phyloP scores from a whole-genome alignment of 2,888 invertebrate genomes.

The Lochmaea crataegi region DNA sequence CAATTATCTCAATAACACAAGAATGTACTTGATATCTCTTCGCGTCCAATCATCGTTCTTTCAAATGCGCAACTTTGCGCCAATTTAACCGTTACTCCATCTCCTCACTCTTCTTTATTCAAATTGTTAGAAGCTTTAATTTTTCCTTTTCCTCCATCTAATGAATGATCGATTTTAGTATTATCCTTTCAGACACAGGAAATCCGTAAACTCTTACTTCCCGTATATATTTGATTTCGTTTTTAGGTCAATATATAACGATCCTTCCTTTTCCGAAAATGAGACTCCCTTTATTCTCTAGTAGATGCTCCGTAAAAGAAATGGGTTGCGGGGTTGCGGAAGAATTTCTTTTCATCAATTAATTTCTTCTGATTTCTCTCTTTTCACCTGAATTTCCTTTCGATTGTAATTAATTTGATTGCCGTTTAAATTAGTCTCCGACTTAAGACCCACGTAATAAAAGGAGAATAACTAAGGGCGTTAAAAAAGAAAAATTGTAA shows the following conservation, averaged over 20 bases:
- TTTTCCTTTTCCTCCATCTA: too few species aligned
- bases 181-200: background rate
- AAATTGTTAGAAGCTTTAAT: too few species aligned
- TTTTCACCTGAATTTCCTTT: background rate
- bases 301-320: background rate
- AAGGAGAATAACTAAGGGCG: background rate
- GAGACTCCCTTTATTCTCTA: background rate
- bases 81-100: too few species aligned
- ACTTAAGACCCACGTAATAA: background rate
- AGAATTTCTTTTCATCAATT: background rate
- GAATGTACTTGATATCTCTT: too few species aligned
- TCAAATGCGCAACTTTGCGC: too few species aligned
- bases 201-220: background rate
- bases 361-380: background rate
- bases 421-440: background rate
- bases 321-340: background rate
- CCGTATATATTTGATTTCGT: background rate
- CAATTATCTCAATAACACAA: too few species aligned
- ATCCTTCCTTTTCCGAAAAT: background rate
- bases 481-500: background rate
- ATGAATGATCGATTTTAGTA: too few species aligned
- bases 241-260: background rate
- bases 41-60: too few species aligned
- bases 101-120: too few species aligned
- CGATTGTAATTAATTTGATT: background rate